Percentiles rank a stretch among this genome's conserved stretches.
Evolutionary conservation across 2,113 vertebrate species (phyloP).

Genomic region (Ameiurus melas): DNA sequence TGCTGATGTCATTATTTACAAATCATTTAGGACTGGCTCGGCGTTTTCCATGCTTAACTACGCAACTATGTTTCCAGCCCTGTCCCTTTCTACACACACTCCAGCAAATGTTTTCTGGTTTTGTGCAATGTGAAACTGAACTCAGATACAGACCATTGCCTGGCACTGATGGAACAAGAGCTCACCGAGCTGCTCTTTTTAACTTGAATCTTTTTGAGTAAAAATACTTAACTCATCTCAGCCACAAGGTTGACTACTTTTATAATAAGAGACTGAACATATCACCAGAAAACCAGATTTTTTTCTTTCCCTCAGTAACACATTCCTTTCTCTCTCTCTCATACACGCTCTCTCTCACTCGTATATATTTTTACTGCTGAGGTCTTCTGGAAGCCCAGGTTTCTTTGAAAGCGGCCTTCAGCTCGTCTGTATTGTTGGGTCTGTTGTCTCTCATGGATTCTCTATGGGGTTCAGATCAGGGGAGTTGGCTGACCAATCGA

Average conservation of each 20-base stretch:
- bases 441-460: no score
- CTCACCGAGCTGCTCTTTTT: background rate
- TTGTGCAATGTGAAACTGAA: background rate
- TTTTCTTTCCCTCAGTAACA: background rate
- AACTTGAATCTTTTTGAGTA: background rate
- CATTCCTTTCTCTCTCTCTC: background rate
- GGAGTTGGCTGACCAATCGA: no score
- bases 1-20: conserved; percentile 2
- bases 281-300: background rate
- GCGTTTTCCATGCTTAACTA: background rate
- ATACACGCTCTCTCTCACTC: background rate
- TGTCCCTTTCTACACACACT: background rate
- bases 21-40: background rate
- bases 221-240: background rate
- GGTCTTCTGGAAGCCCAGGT: no score
- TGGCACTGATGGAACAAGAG: background rate
- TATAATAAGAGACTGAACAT: background rate
- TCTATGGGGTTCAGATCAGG: no score
- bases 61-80: background rate
- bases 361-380: no score
- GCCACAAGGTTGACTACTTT: background rate
- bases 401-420: no score
- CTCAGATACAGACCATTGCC: background rate
- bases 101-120: background rate
- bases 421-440: no score